Percentiles rank a stretch among this genome's conserved stretches.
Evolutionary conservation across 2,113 vertebrate genomes (phyloP).

Genomic region (Calyptomena viridis): DNA sequence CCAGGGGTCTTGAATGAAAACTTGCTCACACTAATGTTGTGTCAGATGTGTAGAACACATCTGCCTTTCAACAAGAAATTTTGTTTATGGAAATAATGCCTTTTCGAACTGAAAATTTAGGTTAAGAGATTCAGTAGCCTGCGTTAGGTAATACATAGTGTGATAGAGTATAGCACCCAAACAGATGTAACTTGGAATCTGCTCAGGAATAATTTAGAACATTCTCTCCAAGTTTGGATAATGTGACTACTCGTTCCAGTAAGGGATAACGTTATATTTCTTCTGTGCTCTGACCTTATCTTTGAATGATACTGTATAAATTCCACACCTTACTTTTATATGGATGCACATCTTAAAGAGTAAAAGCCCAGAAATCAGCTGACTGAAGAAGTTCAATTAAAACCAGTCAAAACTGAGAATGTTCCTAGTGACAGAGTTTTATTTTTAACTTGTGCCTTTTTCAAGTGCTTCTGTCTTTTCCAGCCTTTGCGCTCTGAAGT

Average conservation of each 20-base stretch:
- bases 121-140: neutral
- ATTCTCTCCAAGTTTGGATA: neutral
- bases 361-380: neutral
- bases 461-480: neutral
- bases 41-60: neutral
- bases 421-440: neutral
- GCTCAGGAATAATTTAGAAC: neutral
- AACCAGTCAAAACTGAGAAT: neutral
- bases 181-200: neutral
- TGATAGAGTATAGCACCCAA: neutral
- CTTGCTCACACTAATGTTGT: accelerated
- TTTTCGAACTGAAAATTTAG: neutral
- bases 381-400: neutral
- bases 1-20: accelerated
- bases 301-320: neutral
- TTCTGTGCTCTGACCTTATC: neutral
- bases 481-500: neutral
- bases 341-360: neutral
- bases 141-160: neutral
- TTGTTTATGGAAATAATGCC: neutral
- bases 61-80: neutral
- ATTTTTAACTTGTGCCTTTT: neutral
- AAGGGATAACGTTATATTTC: neutral
- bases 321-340: neutral
- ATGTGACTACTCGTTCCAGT: neutral